phyloP scores from a whole-genome alignment of 2,113 vertebrate genomes.

The Pontoporia blainvillei region DNA sequence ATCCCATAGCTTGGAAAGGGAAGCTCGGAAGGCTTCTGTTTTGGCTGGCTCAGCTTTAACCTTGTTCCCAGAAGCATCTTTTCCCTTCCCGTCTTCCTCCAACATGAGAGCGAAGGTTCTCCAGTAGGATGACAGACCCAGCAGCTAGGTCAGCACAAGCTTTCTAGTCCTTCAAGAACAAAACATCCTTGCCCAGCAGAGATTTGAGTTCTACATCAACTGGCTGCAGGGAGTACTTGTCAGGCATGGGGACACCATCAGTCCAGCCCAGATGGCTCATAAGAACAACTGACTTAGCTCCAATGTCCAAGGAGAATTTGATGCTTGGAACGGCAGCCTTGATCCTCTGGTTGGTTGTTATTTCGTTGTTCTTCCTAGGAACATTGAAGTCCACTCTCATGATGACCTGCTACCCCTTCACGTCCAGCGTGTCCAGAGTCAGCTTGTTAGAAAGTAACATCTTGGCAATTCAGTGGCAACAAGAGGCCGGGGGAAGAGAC shows the following conservation, averaged over 20 bases:
- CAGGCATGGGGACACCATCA: constrained; percentile 91
- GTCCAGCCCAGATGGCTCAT: constrained; percentile 98
- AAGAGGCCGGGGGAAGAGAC: not conserved
- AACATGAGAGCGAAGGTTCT: no score
- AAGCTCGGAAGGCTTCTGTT: no score
- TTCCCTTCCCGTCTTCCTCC: no score
- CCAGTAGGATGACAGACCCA: no score
- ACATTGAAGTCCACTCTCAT: constrained; percentile 82
- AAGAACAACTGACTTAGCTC: constrained; percentile 94
- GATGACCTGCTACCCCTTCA: constrained; percentile 93
- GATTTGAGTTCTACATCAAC: constrained; percentile 77
- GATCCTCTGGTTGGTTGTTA: constrained; percentile 80
- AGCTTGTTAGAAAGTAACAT: constrained; percentile 98
- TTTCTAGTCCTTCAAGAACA: no score
- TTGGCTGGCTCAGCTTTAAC: no score
- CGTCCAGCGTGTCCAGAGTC: constrained; percentile 94
- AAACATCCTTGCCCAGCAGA: no score
- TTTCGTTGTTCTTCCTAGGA: no score
- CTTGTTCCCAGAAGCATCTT: no score
- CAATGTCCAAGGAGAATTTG: constrained; percentile 93
- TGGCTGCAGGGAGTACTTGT: constrained; percentile 93
- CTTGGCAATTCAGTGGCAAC: not conserved
- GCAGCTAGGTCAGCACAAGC: no score
- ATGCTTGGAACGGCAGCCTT: constrained; percentile 95
- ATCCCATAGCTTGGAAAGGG: no score